Conservation (phyloP, 1,140 invertebrate species). For the Lepidostoma basale region DNA sequence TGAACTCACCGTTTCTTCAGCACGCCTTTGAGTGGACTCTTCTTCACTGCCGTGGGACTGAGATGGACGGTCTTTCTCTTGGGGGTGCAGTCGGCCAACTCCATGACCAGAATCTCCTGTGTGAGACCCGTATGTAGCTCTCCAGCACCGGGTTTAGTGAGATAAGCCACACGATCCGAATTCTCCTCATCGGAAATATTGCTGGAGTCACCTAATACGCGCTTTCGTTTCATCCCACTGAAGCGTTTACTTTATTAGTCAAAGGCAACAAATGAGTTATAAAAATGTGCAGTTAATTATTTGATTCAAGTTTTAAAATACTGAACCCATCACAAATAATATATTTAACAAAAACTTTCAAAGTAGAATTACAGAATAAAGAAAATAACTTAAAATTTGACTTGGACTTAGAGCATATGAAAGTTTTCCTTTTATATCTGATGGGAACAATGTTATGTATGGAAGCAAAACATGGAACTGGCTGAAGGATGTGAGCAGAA, state of each 20-base stretch:
- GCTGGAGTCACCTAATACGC: slow-evolving; percentile 57
- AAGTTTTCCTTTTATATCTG: too few relatives aligned
- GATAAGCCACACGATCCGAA: slow-evolving; percentile 42
- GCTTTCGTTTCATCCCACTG: slow-evolving; percentile 64
- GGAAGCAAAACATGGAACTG: too few relatives aligned
- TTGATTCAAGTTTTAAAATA: neutral
- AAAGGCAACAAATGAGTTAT: too few relatives aligned
- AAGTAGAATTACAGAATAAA: neutral
- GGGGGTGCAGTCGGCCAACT: slow-evolving; percentile 61
- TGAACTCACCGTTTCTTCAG: slow-evolving; percentile 65
- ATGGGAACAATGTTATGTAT: too few relatives aligned
- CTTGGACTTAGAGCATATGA: too few relatives aligned
- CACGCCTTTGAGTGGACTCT: slow-evolving; percentile 64
- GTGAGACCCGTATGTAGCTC: slow-evolving; percentile 67
- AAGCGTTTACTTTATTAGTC: too few relatives aligned
- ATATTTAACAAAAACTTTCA: neutral
- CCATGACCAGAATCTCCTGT: slow-evolving; percentile 68
- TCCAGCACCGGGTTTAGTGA: slow-evolving; percentile 51
- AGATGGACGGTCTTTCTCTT: slow-evolving; percentile 61
- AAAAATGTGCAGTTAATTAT: neutral
- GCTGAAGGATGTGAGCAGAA: too few relatives aligned
- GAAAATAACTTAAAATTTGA: too few relatives aligned
- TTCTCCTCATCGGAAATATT: slow-evolving; percentile 49
- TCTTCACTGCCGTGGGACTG: slow-evolving; percentile 52
- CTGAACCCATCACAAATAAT: neutral